Percentiles rank a stretch among this genome's conserved stretches.
Conservation (phyloP, 2,113 vertebrate genomes). For the Pithys albifrons region DNA sequence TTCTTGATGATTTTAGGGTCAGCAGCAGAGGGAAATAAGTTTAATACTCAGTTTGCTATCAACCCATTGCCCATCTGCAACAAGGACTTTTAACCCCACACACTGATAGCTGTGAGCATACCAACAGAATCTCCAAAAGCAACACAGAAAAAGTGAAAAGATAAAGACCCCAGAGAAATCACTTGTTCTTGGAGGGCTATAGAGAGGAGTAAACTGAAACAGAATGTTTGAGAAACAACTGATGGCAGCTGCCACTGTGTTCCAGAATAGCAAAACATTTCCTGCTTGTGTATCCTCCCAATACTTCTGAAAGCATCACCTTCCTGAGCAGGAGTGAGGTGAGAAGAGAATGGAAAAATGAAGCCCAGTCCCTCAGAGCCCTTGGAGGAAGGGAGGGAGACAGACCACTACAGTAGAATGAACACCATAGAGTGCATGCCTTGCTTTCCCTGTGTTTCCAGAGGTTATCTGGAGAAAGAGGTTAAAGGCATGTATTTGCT, state of each 20-base stretch:
- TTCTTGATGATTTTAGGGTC: not conserved
- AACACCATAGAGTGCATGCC: fast-evolving
- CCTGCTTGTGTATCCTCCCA: no score
- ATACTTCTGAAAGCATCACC: not conserved
- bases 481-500: not conserved
- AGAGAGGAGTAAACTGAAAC: not conserved
- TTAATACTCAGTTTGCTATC: not conserved
- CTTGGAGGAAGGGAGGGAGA: not conserved
- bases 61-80: not conserved
- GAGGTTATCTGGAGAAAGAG: not conserved
- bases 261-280: not conserved
- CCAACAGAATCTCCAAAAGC: not conserved
- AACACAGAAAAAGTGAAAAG: not conserved
- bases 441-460: not conserved
- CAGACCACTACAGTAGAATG: not conserved
- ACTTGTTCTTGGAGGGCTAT: not conserved
- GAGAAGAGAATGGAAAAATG: not conserved
- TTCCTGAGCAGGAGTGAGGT: not conserved
- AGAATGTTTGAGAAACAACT: not conserved
- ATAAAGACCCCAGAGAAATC: not conserved
- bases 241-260: not conserved
- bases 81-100: not conserved
- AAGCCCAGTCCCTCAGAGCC: not conserved
- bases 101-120: not conserved
- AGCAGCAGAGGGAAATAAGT: not conserved